Conservation (phyloP, 1,140 invertebrate genomes). For the Schlechtendalia chinensis region DNA sequence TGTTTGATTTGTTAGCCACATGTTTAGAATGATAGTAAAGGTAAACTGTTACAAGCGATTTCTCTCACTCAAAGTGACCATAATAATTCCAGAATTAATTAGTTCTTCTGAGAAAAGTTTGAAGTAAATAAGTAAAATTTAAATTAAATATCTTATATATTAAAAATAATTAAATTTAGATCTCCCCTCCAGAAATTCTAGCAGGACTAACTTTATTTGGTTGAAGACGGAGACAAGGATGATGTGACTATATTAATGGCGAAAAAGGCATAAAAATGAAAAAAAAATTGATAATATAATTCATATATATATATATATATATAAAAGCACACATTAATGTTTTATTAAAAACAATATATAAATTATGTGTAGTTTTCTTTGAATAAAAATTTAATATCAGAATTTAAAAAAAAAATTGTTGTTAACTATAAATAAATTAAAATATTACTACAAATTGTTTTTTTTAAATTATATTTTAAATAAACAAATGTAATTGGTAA, state of each 20-base stretch:
- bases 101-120: constrained; percentile 36
- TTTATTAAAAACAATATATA: too few species aligned
- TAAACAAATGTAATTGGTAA: background rate
- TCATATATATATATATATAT: background rate
- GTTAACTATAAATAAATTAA: background rate
- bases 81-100: constrained; percentile 21
- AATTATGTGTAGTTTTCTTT: too few species aligned
- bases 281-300: constrained; percentile 14
- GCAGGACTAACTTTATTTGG: constrained; percentile 23
- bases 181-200: constrained; percentile 34
- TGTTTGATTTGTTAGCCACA: constrained; percentile 60
- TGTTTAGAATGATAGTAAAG: constrained; percentile 88
- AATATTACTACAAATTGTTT: background rate
- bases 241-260: constrained; percentile 31
- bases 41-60: constrained; percentile 80
- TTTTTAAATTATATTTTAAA: background rate
- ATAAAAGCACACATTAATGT: background rate
- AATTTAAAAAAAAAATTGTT: constrained; percentile 4
- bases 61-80: constrained; percentile 61
- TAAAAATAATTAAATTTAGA: background rate
- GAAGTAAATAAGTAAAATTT: constrained; percentile 14
- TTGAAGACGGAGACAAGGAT: constrained; percentile 10
- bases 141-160: background rate
- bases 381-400: too few species aligned
- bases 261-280: constrained; percentile 6